Conservation (phyloP, 2,113 vertebrate species). For the Guaruba guarouba region DNA sequence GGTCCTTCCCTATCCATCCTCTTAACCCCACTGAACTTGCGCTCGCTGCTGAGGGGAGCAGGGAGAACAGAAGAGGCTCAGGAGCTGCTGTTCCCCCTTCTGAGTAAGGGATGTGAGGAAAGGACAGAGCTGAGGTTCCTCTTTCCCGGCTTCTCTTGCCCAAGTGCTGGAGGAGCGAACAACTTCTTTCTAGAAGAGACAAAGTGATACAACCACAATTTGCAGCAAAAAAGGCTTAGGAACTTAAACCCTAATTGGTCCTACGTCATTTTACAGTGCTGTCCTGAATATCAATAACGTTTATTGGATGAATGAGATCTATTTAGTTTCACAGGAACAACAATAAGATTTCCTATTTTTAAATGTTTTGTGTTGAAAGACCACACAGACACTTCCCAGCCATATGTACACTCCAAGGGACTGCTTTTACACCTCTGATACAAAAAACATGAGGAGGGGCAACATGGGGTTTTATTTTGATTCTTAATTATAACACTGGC, state of each 20-base stretch:
- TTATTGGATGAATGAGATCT: neutral
- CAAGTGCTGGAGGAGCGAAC: neutral
- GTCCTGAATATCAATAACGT: neutral
- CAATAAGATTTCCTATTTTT: neutral
- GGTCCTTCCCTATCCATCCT: neutral
- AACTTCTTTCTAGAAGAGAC: neutral
- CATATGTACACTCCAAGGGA: neutral
- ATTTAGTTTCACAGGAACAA: neutral
- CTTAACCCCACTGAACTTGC: neutral
- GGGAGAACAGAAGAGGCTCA: neutral
- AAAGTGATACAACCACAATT: accelerated
- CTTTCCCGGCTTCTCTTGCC: neutral
- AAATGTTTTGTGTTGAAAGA: neutral
- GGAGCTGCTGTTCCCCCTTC: neutral
- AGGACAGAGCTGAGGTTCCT: neutral
- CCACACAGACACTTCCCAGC: neutral
- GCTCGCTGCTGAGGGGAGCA: neutral
- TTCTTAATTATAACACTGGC: neutral
- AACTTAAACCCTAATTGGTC: neutral
- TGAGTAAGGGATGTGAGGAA: neutral
- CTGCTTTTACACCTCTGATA: neutral
- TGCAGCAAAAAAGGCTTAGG: neutral
- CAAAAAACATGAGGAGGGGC: neutral
- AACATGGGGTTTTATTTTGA: neutral
- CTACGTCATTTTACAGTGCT: neutral